phyloP scores from a whole-genome alignment of 2,888 invertebrate species.

The Drosophila algonquin region DNA sequence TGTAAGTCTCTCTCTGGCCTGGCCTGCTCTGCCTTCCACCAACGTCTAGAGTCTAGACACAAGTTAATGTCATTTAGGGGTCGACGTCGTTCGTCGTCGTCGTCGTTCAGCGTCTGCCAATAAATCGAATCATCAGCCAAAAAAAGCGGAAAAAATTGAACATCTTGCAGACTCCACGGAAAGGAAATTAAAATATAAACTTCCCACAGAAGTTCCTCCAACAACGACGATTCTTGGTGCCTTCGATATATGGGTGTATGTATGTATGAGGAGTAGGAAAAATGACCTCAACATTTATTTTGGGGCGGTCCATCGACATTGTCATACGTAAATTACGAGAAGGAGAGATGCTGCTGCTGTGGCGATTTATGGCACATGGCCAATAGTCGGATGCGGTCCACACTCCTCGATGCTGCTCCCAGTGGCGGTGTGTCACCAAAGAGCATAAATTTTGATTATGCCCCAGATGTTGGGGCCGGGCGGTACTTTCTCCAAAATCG shows the following conservation, averaged over 20 bases:
- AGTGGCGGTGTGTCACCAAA: constrained; percentile 40
- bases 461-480: constrained; percentile 28
- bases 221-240: constrained; percentile 33
- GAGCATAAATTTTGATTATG: constrained; percentile 75
- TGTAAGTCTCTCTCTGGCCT: background rate
- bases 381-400: constrained; percentile 59
- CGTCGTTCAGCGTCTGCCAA: constrained; percentile 57
- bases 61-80: constrained; percentile 70
- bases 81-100: constrained; percentile 16
- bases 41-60: constrained; percentile 62
- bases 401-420: constrained; percentile 11
- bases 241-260: background rate
- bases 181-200: constrained; percentile 70
- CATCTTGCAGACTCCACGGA: constrained; percentile 41
- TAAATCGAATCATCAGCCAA: constrained; percentile 67
- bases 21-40: constrained; percentile 1
- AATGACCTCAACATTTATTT: constrained; percentile 72
- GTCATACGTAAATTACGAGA: constrained; percentile 72
- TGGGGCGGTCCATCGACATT: constrained; percentile 44
- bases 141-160: constrained; percentile 9
- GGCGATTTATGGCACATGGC: constrained; percentile 72
- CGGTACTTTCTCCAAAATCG: background rate
- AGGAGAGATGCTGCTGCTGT: constrained; percentile 8
- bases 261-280: constrained; percentile 36
- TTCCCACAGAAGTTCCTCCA: constrained; percentile 1